Base-by-base conservation (phyloP, 2,888 invertebrate species). In the Plusia festucae region DNA sequence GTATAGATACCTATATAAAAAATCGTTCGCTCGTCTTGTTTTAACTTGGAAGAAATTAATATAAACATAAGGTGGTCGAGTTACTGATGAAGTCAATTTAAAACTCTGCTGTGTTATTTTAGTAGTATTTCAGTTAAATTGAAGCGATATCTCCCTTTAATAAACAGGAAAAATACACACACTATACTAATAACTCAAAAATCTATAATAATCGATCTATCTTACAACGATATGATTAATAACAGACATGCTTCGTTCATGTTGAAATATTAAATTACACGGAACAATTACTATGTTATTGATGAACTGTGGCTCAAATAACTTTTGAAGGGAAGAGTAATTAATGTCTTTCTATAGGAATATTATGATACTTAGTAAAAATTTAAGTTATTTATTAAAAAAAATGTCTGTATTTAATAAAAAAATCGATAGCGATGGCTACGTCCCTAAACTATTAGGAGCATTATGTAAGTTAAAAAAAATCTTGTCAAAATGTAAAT, bases 201-300 rank as follows among this genome's bases (percentile, higher is more conserved):
- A 70, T 34, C 40, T 58, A 30, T 46, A 51, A 51, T 52, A 54
- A 52, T 24, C 68, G 52, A 76, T 72, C 40, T 67, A 68, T 76
- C 63, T 60, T 56, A 53, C 54, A 53, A 51, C 49, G 51, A 68
- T 40, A 68, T 63, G 67, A 77, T 74, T 71, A 71, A 70, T 74
- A 77, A 69, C 52, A 68, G 53, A 69, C 53, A 52, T 65, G 60
- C 68, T 60, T 24, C 52, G 62, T 65, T 59, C 60, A 57, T 56
- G 53, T 53, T 70, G 60, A 69, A 68, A 70, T 80, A 81, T 78
- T 73, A 72, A 65, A 79, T 80, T 70, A 74, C 65, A 58, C 68
- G 64, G 60, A 72, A 73, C 76, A 80, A 79, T 81, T 80, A 79
- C 70, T 65, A 13, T 30, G 62, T 71, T 78, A 80, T 81, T 79